phyloP scores from a whole-genome alignment of 64 coral and sea anemone genomes.

The Montipora sp. region DNA sequence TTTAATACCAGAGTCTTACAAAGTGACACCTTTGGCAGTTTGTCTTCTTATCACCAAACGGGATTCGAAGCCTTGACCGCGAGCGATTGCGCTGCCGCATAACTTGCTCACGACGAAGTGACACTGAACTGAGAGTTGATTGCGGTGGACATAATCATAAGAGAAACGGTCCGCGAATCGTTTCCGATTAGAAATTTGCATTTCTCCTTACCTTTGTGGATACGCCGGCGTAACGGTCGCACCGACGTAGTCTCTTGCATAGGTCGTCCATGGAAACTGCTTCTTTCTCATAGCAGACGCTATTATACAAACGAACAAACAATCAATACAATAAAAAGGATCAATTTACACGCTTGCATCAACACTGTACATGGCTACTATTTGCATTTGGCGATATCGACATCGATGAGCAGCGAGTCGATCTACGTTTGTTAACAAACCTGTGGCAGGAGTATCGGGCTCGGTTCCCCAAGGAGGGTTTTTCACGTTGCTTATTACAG shows the following conservation, averaged over 20 bases:
- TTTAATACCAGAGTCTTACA: no score
- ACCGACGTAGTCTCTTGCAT: constrained; percentile 57
- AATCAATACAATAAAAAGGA: constrained; percentile 33
- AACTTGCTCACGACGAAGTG: no score
- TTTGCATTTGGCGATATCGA: not conserved
- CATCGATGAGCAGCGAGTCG: not conserved
- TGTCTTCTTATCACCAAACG: no score
- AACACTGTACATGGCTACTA: not conserved
- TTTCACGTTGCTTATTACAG: constrained; percentile 61
- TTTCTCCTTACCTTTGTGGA: constrained; percentile 59
- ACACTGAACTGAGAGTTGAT: no score
- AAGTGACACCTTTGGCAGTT: no score
- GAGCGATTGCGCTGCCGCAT: no score
- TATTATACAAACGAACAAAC: constrained; percentile 32
- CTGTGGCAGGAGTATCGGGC: constrained; percentile 63
- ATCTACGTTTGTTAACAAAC: not conserved
- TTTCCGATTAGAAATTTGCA: not conserved
- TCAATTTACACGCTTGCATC: constrained; percentile 17
- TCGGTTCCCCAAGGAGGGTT: constrained; percentile 75
- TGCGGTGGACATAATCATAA: no score
- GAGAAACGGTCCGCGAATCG: no score
- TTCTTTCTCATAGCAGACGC: constrained; percentile 63
- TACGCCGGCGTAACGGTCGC: constrained; percentile 34
- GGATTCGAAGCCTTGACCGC: no score
- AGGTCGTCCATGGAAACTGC: constrained; percentile 73